Evolutionary conservation across 2,113 vertebrate genomes (phyloP).

Genomic region (Anoplopoma fimbria): DNA sequence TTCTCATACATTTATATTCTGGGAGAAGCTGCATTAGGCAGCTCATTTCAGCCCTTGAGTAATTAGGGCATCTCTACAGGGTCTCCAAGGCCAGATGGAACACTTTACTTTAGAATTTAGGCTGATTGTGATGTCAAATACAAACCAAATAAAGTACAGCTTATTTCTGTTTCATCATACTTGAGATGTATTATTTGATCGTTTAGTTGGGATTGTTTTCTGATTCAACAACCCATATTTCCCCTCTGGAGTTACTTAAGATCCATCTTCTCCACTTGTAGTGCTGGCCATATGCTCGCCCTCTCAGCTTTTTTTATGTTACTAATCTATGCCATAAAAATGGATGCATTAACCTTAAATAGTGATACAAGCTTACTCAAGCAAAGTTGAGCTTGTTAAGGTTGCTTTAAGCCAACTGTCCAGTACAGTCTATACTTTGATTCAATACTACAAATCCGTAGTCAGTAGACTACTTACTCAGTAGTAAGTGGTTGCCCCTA

Average conservation of each 20-base stretch:
- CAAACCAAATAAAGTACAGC: conserved; percentile 22
- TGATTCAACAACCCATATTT: not conserved
- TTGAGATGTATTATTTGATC: not conserved
- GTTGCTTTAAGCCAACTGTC: not conserved
- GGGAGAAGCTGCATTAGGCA: conserved; percentile 40
- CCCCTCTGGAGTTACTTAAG: not conserved
- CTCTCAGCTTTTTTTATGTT: not conserved
- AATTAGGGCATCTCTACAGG: conserved; percentile 47
- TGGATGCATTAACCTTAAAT: not conserved
- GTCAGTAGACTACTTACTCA: no score
- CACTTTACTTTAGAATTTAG: conserved; percentile 38
- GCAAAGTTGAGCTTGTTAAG: not conserved
- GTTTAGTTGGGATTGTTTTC: not conserved
- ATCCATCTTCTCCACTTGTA: not conserved
- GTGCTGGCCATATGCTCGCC: not conserved
- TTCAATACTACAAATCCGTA: not conserved
- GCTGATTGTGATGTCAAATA: conserved; percentile 20
- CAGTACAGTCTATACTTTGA: not conserved
- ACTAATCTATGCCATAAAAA: not conserved
- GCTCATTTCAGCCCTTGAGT: conserved; percentile 41
- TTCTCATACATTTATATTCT: conserved; percentile 42
- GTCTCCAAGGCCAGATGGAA: conserved; percentile 55
- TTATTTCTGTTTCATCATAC: not conserved
- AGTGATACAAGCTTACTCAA: not conserved
- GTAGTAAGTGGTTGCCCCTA: no score